phyloP scores from a whole-genome alignment of 2,113 vertebrate genomes.

The Ginglymostoma cirratum region DNA sequence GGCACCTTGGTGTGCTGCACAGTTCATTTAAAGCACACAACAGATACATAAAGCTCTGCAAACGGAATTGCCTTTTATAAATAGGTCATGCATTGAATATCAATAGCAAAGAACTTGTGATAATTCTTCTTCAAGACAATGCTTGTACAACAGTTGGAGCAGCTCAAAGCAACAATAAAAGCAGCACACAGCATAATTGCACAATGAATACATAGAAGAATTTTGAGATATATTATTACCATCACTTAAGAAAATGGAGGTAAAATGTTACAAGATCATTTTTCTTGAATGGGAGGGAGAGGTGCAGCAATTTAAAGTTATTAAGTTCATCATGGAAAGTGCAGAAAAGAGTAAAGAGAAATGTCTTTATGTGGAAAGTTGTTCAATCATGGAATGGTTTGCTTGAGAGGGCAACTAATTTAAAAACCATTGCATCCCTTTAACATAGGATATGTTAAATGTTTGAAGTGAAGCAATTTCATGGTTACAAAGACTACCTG shows the following conservation, averaged over 20 bases:
- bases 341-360: neutral
- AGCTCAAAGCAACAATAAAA: neutral
- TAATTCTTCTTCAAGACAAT: neutral
- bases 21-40: too few relatives aligned
- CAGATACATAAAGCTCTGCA: too few relatives aligned
- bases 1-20: too few relatives aligned
- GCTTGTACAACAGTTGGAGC: neutral
- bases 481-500: neutral
- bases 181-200: neutral
- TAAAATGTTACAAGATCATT: neutral
- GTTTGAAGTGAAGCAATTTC: neutral
- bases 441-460: neutral
- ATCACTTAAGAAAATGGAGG: neutral
- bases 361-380: neutral
- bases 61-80: neutral
- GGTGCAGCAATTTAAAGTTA: neutral
- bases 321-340: neutral
- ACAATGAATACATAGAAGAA: neutral
- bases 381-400: neutral
- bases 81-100: neutral
- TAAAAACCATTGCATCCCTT: neutral
- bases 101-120: neutral
- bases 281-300: neutral
- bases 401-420: neutral
- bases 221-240: neutral